phyloP scores from a whole-genome alignment of 1,140 invertebrate species.

The Nephila pilipes region DNA sequence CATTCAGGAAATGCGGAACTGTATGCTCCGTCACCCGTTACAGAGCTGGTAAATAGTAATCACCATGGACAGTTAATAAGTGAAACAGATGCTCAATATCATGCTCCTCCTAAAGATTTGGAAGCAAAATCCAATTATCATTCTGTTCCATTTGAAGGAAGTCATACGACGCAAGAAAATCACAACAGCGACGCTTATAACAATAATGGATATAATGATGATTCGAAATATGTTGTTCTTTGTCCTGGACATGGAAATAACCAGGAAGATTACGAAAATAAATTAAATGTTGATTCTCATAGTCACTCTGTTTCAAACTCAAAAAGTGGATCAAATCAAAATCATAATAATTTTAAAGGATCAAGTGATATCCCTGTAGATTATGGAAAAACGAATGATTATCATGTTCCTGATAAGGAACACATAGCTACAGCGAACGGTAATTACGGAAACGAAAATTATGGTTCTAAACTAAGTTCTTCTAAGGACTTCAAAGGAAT shows the following conservation, averaged over 20 bases:
- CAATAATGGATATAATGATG: not conserved
- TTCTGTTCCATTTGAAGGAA: not conserved
- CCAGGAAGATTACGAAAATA: not conserved
- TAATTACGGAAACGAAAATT: not conserved
- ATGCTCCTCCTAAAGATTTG: not conserved
- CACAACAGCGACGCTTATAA: not conserved
- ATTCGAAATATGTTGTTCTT: not conserved
- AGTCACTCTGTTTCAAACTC: not conserved
- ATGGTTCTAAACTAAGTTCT: not conserved
- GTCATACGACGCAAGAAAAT: not conserved
- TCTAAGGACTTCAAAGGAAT: not conserved
- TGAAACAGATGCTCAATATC: not conserved
- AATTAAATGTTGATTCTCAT: not conserved
- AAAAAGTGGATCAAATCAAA: not conserved
- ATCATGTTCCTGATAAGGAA: not conserved
- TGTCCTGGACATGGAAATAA: not conserved
- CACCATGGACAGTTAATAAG: not conserved
- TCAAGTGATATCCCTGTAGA: not conserved
- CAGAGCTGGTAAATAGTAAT: not conserved
- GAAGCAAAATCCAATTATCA: not conserved
- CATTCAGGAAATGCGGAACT: not conserved
- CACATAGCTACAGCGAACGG: not conserved
- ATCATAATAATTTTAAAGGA: constrained; percentile 3
- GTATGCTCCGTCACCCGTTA: not conserved
- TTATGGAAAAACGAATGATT: not conserved